Evolutionary conservation across 64 coral and sea anemone genomes (phyloP).

Genomic region (Montipora cactus): DNA sequence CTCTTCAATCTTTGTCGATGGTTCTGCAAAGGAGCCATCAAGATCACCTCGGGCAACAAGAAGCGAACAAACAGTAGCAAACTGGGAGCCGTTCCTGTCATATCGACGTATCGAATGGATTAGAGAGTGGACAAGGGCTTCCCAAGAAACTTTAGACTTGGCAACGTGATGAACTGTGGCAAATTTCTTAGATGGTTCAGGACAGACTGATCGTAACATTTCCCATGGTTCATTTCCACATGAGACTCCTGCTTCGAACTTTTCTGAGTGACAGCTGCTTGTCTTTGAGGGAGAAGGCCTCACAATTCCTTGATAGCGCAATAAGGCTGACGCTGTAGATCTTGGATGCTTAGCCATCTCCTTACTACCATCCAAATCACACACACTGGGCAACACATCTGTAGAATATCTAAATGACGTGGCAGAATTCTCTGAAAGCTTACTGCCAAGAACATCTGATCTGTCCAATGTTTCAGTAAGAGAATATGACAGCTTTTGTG

Average conservation of each 20-base stretch:
- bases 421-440: neutral
- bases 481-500: constrained; percentile 42
- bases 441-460: neutral
- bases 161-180: constrained; percentile 75
- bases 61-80: constrained; percentile 75
- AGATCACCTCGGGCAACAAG: constrained; percentile 82
- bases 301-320: constrained; percentile 80
- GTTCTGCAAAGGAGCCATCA: constrained; percentile 77
- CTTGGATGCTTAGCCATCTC: constrained; percentile 84
- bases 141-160: constrained; percentile 78
- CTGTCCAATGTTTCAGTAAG: neutral
- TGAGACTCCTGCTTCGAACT: neutral
- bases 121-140: constrained; percentile 75
- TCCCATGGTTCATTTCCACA: constrained; percentile 94
- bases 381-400: neutral
- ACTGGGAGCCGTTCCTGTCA: constrained; percentile 73
- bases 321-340: constrained; percentile 77
- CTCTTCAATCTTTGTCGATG: constrained; percentile 77
- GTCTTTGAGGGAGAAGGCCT: constrained; percentile 15
- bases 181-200: constrained; percentile 94
- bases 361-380: constrained; percentile 4
- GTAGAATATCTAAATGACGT: neutral
- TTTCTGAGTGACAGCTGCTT: neutral
- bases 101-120: constrained; percentile 78
- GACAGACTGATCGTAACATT: constrained; percentile 82